Base-by-base conservation (phyloP, 2,888 invertebrate genomes). In the Thereva unica region DNA sequence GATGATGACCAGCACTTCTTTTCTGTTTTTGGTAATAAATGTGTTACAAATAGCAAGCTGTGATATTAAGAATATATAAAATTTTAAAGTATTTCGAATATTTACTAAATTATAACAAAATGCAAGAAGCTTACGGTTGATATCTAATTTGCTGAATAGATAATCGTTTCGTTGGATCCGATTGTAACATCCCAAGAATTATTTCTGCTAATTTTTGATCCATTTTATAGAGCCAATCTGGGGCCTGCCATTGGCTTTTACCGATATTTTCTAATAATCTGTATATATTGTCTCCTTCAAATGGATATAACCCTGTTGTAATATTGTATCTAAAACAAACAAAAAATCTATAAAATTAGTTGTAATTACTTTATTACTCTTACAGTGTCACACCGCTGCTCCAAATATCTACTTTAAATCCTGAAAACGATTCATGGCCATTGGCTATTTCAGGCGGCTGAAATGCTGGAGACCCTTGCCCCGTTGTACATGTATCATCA, bases 391-490 rank as follows among this genome's bases (percentile, higher is more conserved):
- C 96, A 54, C 98, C 98, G 73, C 93, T 90, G 78, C 97, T 95
- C 98, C 98, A 99, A 74, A 99, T 93, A 80, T 99, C 98, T 38
- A 97, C 93, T 85, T 97, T 97, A 76, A 91, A 95, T 44, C 98
- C 98, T 9, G 93, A 90, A 83, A 96, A 95, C 69, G 86, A 86
- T 77, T 93, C 93, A 73, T 91, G 89, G 56, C 98, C 98, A 79
- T 95, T 96, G 5, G 98, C 97, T 73, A 99, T 95, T 84, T 99
- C 98, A 1, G 99, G 99, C 9, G 99, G 96, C 80, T 97, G 97
- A 84, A 99, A 99, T 49, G 97, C 97, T n/a, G 99, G 99, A 0
- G 98, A 97, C 5, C 99, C 99, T 82, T 98, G 97, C 67, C 96
- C 95, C 7, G 80, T 92, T 74, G 87, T 88, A 79, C 97, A 97